Conservation (phyloP, 2,797 vertebrate genomes). For the Protosalanx chinensis region DNA sequence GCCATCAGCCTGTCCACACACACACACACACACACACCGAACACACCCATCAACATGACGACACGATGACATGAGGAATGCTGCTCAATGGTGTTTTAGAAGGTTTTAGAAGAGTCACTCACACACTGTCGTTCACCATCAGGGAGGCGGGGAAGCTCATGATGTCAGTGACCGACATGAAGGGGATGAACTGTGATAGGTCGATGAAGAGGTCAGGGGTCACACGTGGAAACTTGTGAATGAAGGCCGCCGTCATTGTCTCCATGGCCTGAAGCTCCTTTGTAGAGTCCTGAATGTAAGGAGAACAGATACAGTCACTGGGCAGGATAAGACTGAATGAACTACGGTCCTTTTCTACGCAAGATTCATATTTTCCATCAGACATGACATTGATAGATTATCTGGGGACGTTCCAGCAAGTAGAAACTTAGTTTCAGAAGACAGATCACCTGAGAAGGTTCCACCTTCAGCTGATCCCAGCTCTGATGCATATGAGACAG, state of each 20-base stretch:
- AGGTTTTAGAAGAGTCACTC: constrained; percentile 60
- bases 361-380: not conserved
- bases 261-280: constrained; percentile 82
- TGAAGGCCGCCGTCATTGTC: constrained; percentile 83
- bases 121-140: constrained; percentile 87
- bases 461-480: constrained; percentile 82
- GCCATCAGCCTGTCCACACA: constrained; percentile 73
- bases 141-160: constrained; percentile 83
- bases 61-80: constrained; percentile 3
- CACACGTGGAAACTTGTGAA: constrained; percentile 81
- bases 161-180: constrained; percentile 87
- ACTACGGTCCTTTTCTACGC: not conserved
- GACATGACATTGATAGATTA: not conserved
- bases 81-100: not conserved
- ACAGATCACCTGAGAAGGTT: constrained; percentile 73
- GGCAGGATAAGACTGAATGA: not conserved
- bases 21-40: not conserved
- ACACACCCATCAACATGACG: constrained; percentile 11
- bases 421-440: constrained; percentile 2
- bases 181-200: constrained; percentile 87
- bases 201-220: constrained; percentile 88
- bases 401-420: not conserved
- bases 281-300: constrained; percentile 71
- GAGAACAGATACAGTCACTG: constrained; percentile 9
- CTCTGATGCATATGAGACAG: constrained; percentile 82